A percentile compares a stretch with the other conserved stretches of the same genome.
These are phyloP conservation scores for Selene dorsalis DNA, from an alignment of 2,797 vertebrate species.

Conservation along the genomic window DNA sequence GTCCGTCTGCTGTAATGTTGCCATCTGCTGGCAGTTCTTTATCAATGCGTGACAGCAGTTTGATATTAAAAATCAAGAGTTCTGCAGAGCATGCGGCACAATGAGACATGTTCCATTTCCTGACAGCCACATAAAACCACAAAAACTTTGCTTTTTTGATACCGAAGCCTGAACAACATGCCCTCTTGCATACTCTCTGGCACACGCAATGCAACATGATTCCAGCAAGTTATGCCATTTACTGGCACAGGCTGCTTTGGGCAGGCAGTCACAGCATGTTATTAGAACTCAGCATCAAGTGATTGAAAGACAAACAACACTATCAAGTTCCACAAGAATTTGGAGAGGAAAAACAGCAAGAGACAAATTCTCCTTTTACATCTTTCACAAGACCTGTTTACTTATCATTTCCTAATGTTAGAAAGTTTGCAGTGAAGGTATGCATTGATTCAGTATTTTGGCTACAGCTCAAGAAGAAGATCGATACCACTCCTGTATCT, in stretches of 20 bases:
- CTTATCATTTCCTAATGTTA: slow-evolving; percentile 59
- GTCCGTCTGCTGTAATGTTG: slow-evolving; percentile 76
- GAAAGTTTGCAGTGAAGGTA: slow-evolving; percentile 7
- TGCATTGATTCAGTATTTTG: not conserved
- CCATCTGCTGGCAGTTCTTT: slow-evolving; percentile 80
- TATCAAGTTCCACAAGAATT: slow-evolving; percentile 63
- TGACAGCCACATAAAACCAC: slow-evolving; percentile 45
- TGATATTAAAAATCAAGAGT: slow-evolving; percentile 23
- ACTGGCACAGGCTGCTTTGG: slow-evolving; percentile 55
- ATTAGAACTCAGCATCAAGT: slow-evolving; percentile 71
- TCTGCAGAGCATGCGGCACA: slow-evolving; percentile 30
- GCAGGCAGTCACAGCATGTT: slow-evolving; percentile 67
- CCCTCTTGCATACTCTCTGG: slow-evolving; percentile 53
- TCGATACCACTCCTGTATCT: not conserved
- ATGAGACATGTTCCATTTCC: slow-evolving; percentile 39
- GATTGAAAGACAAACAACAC: slow-evolving; percentile 72
- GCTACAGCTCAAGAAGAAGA: not conserved
- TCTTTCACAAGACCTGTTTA: slow-evolving; percentile 53
- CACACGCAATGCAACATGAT: slow-evolving; percentile 52
- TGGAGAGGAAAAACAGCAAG: slow-evolving; percentile 32
- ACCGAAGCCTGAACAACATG: slow-evolving; percentile 52
- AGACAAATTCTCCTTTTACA: slow-evolving; percentile 39
- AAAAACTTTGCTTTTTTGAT: slow-evolving; percentile 54
- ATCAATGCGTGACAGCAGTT: slow-evolving; percentile 44
- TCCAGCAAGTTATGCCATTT: slow-evolving; percentile 67